Evolutionary conservation across 2,888 invertebrate genomes (phyloP).

Genomic region (Autographa pulchrina): DNA sequence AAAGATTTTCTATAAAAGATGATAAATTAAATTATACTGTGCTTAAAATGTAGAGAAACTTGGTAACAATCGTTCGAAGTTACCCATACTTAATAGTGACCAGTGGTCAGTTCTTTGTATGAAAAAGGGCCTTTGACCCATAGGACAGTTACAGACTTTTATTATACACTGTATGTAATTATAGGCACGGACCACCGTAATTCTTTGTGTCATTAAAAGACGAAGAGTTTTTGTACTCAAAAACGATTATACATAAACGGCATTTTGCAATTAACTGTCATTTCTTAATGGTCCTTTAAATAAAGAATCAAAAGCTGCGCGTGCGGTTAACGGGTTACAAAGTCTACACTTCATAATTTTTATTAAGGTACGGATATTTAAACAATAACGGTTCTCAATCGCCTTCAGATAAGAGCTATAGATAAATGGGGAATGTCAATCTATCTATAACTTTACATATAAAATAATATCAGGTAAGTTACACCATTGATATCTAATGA

Average conservation of each 20-base stretch:
- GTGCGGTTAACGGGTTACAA: neutral
- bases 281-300: neutral
- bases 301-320: slow-evolving; percentile 1
- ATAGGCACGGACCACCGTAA: slow-evolving; percentile 4
- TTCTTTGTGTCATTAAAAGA: neutral
- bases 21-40: too few species aligned
- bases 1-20: too few species aligned
- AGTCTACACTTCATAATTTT: neutral
- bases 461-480: too few species aligned
- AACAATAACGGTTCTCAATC: neutral
- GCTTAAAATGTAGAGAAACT: too few species aligned
- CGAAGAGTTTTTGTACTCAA: slow-evolving; percentile 6
- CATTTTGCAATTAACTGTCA: neutral
- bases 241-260: slow-evolving; percentile 4
- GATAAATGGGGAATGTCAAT: neutral
- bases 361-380: neutral
- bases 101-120: neutral
- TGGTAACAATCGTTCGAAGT: neutral
- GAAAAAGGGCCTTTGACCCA: neutral
- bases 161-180: neutral
- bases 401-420: neutral
- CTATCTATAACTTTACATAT: too few species aligned
- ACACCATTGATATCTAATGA: too few species aligned
- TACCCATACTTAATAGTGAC: slow-evolving; percentile 4
- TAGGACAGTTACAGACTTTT: slow-evolving; percentile 3